Percentiles rank a stretch among this genome's conserved stretches.
Conservation (phyloP, 2,888 invertebrate genomes). For the Mythimna lalbum region DNA sequence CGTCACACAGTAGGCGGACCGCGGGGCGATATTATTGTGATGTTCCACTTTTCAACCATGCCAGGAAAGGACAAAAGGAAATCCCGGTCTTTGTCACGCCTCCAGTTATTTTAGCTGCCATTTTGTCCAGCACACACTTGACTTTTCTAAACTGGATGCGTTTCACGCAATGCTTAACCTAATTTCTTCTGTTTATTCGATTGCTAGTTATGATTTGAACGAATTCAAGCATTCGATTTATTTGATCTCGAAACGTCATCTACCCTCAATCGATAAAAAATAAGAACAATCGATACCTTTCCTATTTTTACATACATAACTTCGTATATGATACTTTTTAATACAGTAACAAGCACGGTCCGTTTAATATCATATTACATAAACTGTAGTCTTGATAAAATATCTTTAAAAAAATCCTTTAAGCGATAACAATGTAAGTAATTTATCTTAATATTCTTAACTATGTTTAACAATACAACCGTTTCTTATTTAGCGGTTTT, state of each 20-base stretch:
- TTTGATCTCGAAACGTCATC: neutral
- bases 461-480: conserved; percentile 61
- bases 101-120: conserved; percentile 10
- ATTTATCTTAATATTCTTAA: conserved; percentile 50
- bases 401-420: conserved; percentile 43
- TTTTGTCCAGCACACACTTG: conserved; percentile 7
- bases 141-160: conserved; percentile 15
- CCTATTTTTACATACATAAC: conserved; percentile 8
- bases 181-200: conserved; percentile 14
- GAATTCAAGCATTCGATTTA: neutral
- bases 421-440: conserved; percentile 57
- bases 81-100: neutral
- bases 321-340: conserved; percentile 8
- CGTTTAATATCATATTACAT: conserved; percentile 36
- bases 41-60: conserved; percentile 9
- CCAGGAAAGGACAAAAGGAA: conserved; percentile 12
- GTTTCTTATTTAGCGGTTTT: conserved; percentile 47
- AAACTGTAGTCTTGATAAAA: conserved; percentile 36
- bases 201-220: neutral
- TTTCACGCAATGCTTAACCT: conserved; percentile 20
- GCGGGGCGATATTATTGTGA: conserved; percentile 1
- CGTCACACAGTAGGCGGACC: conserved; percentile 3
- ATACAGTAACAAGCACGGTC: conserved; percentile 39
- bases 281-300: conserved; percentile 13
- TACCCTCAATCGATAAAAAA: neutral